A percentile compares a stretch with the other conserved stretches of the same genome.
These are phyloP conservation scores for Zootoca vivipara DNA, from an alignment of 2,113 vertebrate species.

Conservation along the genomic window DNA sequence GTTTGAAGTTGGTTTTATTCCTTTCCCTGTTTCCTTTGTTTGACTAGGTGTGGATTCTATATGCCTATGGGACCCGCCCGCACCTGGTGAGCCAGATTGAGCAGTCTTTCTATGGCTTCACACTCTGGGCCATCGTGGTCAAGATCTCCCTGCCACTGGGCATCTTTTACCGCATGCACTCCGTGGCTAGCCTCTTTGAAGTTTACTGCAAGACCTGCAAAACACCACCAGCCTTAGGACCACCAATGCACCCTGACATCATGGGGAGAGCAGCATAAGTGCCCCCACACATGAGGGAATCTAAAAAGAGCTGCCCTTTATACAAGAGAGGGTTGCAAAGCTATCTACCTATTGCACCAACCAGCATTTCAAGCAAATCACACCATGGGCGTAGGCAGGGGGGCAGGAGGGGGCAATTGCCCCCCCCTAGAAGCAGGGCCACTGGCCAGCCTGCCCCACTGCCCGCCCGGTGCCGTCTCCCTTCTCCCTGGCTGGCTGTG, in stretches of 20 bases:
- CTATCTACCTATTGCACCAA: neutral
- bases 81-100: conserved; percentile 57
- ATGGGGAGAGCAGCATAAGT: neutral
- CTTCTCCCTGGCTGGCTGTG: no score
- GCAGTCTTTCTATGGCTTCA: conserved; percentile 57
- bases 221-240: neutral
- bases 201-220: conserved; percentile 53
- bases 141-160: conserved; percentile 57
- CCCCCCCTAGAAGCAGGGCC: no score
- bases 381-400: no score
- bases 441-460: no score
- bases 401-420: no score
- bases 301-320: neutral
- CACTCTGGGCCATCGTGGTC: conserved; percentile 56
- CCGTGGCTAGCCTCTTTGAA: conserved; percentile 59
- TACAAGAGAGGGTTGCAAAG: neutral
- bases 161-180: conserved; percentile 63
- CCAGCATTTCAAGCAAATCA: neutral
- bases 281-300: neutral
- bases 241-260: neutral
- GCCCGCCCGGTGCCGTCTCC: no score
- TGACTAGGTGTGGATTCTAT: conserved; percentile 53
- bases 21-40: neutral
- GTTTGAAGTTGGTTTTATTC: neutral
- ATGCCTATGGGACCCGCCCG: conserved; percentile 51